Percentiles rank a stretch among this genome's conserved stretches.
phyloP scores from a whole-genome alignment of 2,113 vertebrate species.

The Prionailurus viverrinus region DNA sequence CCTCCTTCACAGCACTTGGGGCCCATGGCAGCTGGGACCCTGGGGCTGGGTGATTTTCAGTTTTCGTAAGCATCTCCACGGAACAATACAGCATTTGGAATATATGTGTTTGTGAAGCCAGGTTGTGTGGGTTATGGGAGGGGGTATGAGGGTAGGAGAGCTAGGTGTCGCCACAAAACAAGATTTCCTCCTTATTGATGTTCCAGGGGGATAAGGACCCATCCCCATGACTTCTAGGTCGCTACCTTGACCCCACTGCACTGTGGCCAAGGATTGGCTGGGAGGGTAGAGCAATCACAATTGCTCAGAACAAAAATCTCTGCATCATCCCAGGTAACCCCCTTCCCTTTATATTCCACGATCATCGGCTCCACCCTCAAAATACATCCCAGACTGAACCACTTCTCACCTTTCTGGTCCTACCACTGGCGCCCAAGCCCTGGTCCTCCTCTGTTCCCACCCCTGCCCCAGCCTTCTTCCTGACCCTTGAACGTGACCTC shows the following conservation, averaged over 20 bases:
- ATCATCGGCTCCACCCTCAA: background rate
- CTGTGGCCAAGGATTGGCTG: background rate
- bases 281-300: background rate
- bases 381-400: background rate
- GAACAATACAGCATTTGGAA: slow-evolving; percentile 81
- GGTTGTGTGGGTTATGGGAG: background rate
- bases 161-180: background rate
- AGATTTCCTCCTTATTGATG: background rate
- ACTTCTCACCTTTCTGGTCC: too few species aligned
- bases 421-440: background rate
- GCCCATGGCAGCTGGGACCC: background rate
- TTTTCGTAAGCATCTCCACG: slow-evolving; percentile 77
- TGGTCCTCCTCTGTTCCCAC: background rate
- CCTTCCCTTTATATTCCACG: background rate
- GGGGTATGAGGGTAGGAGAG: too few species aligned
- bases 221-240: background rate
- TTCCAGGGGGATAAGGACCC: background rate
- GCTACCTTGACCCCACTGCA: too few species aligned
- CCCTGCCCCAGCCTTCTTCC: background rate
- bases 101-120: slow-evolving; percentile 39
- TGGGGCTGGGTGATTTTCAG: slow-evolving; percentile 66
- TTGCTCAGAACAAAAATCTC: background rate
- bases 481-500: background rate
- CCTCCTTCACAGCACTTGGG: background rate
- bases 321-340: background rate